Evolutionary conservation across 2,888 invertebrate species (phyloP).

Genomic region (Netelia fuscicornis): DNA sequence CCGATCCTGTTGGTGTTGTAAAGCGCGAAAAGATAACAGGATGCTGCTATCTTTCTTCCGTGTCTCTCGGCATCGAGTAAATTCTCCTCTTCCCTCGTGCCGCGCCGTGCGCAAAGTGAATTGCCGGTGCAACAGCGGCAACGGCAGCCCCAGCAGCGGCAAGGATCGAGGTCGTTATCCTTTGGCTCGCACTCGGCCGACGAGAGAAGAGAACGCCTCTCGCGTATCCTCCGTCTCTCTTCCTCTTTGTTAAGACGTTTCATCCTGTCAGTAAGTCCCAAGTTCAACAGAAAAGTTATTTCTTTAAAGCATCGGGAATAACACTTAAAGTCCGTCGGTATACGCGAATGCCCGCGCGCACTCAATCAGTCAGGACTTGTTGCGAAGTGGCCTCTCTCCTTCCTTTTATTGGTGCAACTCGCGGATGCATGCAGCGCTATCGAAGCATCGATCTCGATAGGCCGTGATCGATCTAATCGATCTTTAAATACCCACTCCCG

Average conservation of each 20-base stretch:
- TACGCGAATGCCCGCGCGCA: conserved; percentile 45
- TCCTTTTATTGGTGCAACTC: neutral
- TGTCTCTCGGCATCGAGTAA: conserved; percentile 46
- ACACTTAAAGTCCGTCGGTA: conserved; percentile 57
- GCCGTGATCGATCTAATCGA: conserved; percentile 62
- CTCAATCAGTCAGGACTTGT: conserved; percentile 57
- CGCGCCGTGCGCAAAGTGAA: conserved; percentile 36
- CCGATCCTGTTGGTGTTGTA: conserved; percentile 53
- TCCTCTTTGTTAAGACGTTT: conserved; percentile 65
- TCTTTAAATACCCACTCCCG: conserved; percentile 55
- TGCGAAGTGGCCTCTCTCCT: neutral
- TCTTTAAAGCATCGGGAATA: conserved; percentile 56
- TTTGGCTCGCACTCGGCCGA: conserved; percentile 35
- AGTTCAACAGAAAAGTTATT: conserved; percentile 52
- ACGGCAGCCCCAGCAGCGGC: conserved; percentile 1
- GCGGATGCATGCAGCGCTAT: conserved; percentile 19
- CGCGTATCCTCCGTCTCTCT: neutral
- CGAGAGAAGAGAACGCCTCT: neutral
- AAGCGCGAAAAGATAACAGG: conserved; percentile 60
- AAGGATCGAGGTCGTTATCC: conserved; percentile 66
- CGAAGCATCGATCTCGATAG: conserved; percentile 48
- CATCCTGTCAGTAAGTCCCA: conserved; percentile 59
- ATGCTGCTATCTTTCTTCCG: conserved; percentile 59
- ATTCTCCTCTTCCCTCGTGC: conserved; percentile 22
- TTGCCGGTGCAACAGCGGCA: conserved; percentile 16